These are phyloP conservation scores for Drosophila murphyi DNA, from an alignment of 1,140 invertebrate genomes.

Conservation along the genomic window DNA sequence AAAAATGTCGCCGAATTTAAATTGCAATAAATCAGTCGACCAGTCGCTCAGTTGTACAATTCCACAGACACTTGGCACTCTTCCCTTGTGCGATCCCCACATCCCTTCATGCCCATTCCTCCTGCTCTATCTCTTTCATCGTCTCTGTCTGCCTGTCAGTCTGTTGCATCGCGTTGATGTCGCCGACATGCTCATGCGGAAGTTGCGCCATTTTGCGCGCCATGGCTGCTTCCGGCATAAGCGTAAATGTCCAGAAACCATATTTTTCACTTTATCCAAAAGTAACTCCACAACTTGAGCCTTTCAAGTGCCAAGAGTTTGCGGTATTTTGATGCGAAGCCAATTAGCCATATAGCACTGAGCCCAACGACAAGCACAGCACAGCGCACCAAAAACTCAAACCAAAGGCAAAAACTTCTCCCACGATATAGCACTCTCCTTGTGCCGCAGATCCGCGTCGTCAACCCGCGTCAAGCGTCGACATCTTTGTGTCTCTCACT, in stretches of 20 bases:
- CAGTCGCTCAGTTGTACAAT: conserved; percentile 40
- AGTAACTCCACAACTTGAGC: conserved; percentile 34
- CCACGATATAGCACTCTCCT: background rate
- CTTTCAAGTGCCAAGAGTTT: conserved; percentile 60
- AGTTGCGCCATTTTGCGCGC: conserved; percentile 68
- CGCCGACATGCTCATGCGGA: conserved; percentile 56
- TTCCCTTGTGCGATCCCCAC: background rate
- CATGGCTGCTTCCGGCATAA: conserved; percentile 61
- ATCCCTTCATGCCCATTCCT: background rate
- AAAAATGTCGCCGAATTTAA: conserved; percentile 75
- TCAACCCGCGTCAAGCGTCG: conserved; percentile 27
- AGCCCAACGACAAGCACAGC: conserved; percentile 4
- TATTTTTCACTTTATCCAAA: conserved; percentile 50
- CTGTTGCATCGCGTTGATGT: conserved; percentile 59
- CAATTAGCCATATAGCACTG: conserved; percentile 53
- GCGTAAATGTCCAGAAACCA: conserved; percentile 62
- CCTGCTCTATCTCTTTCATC: conserved; percentile 15
- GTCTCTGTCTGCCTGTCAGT: conserved; percentile 41
- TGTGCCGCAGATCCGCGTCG: conserved; percentile 31
- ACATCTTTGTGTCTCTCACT: conserved; percentile 54
- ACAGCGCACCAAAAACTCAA: background rate
- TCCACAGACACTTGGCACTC: background rate
- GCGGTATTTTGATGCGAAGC: conserved; percentile 29
- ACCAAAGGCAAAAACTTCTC: background rate
- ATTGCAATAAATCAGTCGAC: conserved; percentile 76